Evolutionary conservation across 2,888 invertebrate species (phyloP).

Genomic region (Pocota personata): DNA sequence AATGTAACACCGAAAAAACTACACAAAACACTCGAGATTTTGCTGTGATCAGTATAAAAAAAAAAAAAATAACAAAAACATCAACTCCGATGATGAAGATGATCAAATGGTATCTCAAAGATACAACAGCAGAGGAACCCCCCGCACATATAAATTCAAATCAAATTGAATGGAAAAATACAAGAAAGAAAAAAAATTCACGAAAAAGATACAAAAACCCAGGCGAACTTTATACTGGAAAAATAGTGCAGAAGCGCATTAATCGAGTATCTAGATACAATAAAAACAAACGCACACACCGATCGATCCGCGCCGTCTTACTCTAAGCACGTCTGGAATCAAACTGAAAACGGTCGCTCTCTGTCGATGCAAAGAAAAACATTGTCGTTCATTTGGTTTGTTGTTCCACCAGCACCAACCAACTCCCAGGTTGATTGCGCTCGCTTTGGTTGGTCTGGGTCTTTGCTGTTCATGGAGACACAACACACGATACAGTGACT

Average conservation of each 20-base stretch:
- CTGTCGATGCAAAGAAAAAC: constrained; percentile 56
- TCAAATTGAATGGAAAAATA: not conserved
- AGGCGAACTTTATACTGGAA: constrained; percentile 23
- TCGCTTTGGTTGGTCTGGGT: constrained; percentile 21
- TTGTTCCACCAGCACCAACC: constrained; percentile 21
- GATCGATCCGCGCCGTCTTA: constrained; percentile 58
- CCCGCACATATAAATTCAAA: constrained; percentile 27
- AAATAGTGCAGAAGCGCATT: constrained; percentile 52
- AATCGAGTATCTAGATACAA: constrained; percentile 62
- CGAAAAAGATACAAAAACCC: constrained; percentile 24
- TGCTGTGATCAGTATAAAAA: constrained; percentile 16
- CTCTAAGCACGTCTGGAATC: constrained; percentile 73
- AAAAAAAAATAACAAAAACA: constrained; percentile 31
- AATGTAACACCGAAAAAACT: constrained; percentile 11
- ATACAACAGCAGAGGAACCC: constrained; percentile 8
- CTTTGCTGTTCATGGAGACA: constrained; percentile 39
- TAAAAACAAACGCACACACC: constrained; percentile 43
- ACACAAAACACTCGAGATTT: constrained; percentile 8
- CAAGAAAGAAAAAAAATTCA: constrained; percentile 32
- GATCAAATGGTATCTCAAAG: constrained; percentile 46
- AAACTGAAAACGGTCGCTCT: constrained; percentile 71
- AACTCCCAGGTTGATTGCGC: constrained; percentile 35
- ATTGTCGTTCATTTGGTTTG: constrained; percentile 23
- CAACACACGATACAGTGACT: constrained; percentile 46
- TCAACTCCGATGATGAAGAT: constrained; percentile 10